Base-by-base conservation (phyloP, 1,140 invertebrate species). In the Caerostris darwini region DNA sequence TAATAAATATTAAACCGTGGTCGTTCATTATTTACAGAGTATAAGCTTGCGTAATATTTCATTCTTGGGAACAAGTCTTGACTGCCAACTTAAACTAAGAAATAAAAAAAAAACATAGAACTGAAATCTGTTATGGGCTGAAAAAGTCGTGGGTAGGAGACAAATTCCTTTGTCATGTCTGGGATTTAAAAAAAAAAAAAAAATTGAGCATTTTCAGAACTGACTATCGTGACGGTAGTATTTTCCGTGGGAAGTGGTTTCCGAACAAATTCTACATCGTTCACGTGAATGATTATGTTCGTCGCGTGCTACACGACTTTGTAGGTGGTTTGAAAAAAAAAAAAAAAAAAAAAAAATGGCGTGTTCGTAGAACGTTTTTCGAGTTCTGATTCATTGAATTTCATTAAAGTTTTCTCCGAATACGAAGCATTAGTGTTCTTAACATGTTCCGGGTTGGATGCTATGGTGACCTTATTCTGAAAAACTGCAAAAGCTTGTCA, bases 351-450 rank as follows among this genome's bases (percentile, higher is more conserved):
- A 12, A 50, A 14, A 53, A 50, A 50, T 77, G 34, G 10, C 71
- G 71, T 77, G 71, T 8, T 8, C 34, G 7, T 50, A 53, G 34
- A 53, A 53, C 34, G 34, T 77, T 77, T 77, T 77, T 12, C 53
- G 61, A 77, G 19, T 6, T 19, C 34, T 34, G 14, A 50, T 77
- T 77, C 71, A 77, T 34, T 77, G 71, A 77, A 77, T 77, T 77
- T 77, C 71, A 77, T 77, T 71, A 77, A 53, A 12, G 50, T 34
- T 77, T 77, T 77, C 71, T 53, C 71, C 53, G 71, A 50, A 77
- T 64, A 64, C 61, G 7, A 17, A 14, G 61, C 71, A 53, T 34
- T 77, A 77, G 34, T 53, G 53, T 77, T 77, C 34, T 77, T 0
- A 34, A 64, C 61, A 64, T 64, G 61, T 64, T 64, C 61, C 61